Conservation (phyloP, 2,797 vertebrate genomes). For the Microctenopoma lineatum region DNA sequence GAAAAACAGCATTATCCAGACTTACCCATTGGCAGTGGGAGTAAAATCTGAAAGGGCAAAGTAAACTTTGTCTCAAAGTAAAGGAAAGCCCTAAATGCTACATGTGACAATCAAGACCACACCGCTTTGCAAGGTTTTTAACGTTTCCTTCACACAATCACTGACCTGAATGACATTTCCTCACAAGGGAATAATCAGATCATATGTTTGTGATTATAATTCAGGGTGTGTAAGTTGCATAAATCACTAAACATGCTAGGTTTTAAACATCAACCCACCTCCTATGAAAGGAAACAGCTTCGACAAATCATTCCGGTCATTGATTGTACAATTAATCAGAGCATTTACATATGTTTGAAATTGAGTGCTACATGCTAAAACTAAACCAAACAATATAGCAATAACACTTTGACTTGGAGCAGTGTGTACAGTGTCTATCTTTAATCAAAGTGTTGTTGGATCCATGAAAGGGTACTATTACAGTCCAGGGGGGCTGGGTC, state of each 20-base stretch:
- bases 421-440: constrained; percentile 57
- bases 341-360: constrained; percentile 68
- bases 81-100: constrained; percentile 4
- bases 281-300: constrained; percentile 64
- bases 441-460: constrained; percentile 69
- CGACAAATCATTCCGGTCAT: constrained; percentile 44
- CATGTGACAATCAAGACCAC: not conserved
- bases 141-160: constrained; percentile 57
- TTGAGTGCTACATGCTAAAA: constrained; percentile 42
- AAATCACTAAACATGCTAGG: constrained; percentile 46
- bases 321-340: constrained; percentile 47
- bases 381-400: constrained; percentile 38
- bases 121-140: constrained; percentile 26
- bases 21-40: not conserved
- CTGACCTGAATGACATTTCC: constrained; percentile 64
- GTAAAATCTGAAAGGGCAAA: not conserved
- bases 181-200: constrained; percentile 75
- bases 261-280: constrained; percentile 37
- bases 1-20: not conserved
- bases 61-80: constrained; percentile 4
- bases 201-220: constrained; percentile 57
- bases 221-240: constrained; percentile 41
- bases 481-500: constrained; percentile 60
- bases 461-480: constrained; percentile 57
- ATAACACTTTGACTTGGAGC: constrained; percentile 44